Percentiles rank a stretch among this genome's conserved stretches.
These are phyloP conservation scores for Ailuropoda melanoleuca DNA, from an alignment of 2,113 vertebrate species.

Conservation along the genomic window DNA sequence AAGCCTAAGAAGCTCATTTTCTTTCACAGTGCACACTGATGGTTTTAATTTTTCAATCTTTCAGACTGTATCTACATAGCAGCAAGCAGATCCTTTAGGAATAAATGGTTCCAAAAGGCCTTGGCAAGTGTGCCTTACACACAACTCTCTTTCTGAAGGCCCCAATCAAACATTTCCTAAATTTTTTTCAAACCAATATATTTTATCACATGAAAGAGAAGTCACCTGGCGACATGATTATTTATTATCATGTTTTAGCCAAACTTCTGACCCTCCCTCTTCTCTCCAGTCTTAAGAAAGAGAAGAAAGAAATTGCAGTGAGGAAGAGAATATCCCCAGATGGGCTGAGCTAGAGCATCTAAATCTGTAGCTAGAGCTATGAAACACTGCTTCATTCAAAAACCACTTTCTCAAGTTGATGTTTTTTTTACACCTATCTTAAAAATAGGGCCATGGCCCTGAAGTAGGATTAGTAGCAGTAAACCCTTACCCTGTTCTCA, in stretches of 20 bases:
- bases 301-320: background rate
- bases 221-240: background rate
- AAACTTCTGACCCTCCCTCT: background rate
- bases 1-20: slow-evolving; percentile 7
- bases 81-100: slow-evolving; percentile 17
- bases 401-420: slow-evolving; percentile 9
- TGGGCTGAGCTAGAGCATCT: background rate
- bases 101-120: background rate
- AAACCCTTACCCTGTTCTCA: background rate
- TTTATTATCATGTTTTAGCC: background rate
- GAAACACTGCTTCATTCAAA: background rate
- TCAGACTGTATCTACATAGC: background rate
- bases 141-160: background rate
- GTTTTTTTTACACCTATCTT: background rate
- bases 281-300: background rate
- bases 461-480: background rate
- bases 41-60: slow-evolving; percentile 43
- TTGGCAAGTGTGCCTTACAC: background rate
- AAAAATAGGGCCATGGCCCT: slow-evolving; percentile 1
- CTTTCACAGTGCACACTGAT: background rate
- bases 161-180: background rate
- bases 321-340: background rate
- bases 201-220: background rate
- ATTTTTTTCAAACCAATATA: background rate
- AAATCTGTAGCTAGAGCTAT: background rate